Conservation (phyloP, 2,113 vertebrate species). For the Regulus satrapa region DNA sequence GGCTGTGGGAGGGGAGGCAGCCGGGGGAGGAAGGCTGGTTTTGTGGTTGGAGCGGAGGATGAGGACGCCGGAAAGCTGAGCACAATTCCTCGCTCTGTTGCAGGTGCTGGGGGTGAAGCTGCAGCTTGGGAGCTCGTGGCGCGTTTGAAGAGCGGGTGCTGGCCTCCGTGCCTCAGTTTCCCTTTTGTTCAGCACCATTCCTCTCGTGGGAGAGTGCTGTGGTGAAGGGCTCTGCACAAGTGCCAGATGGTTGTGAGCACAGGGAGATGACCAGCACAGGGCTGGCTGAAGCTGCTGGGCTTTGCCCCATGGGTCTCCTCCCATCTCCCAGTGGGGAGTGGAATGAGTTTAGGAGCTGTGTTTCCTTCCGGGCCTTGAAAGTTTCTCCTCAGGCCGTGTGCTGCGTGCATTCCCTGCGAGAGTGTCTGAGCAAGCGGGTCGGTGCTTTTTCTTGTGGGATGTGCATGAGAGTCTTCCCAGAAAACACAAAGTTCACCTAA, state of each 20-base stretch:
- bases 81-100: neutral
- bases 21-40: slow-evolving; percentile 26
- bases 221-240: neutral
- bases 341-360: neutral
- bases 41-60: slow-evolving; percentile 7
- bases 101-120: neutral
- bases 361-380: fast-evolving
- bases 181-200: neutral
- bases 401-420: neutral
- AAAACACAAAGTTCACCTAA: neutral
- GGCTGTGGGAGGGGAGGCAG: slow-evolving; percentile 33
- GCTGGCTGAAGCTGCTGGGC: neutral
- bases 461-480: neutral
- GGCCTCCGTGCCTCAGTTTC: neutral
- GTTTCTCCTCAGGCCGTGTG: neutral
- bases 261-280: fast-evolving
- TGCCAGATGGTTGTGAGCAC: fast-evolving
- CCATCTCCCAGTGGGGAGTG: neutral
- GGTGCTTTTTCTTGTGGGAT: neutral
- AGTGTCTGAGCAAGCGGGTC: fast-evolving
- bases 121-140: neutral
- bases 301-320: neutral
- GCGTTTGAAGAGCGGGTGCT: fast-evolving
- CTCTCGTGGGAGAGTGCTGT: neutral
- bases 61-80: neutral